Base-by-base conservation (phyloP, 2,113 vertebrate species). In the Xiphophorus hellerii region DNA sequence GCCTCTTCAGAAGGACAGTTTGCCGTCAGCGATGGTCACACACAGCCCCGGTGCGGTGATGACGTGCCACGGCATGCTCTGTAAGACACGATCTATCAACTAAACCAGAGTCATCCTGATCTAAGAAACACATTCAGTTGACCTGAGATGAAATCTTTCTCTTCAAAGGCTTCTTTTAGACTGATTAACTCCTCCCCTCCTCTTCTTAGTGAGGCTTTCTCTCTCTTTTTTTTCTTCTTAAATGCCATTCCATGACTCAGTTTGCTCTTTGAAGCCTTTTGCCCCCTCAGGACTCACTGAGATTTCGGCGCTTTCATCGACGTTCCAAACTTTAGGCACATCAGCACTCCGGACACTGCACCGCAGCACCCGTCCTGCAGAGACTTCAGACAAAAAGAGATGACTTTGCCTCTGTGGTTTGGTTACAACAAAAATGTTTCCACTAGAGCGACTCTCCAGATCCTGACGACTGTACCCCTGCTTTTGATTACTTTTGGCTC, bases 211-310 rank as follows among this genome's bases (percentile, higher is more conserved):
- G 73, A 25, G 22, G 39, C 30, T 73, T 44, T 48, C 3, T 25
- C 48, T 69, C 35, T 37, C 35, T 37, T 35, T 37, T 37, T 37
- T 29, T 15, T 65, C 33, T 12, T 29, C 42, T 66, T 71, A 35
- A 66, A 73, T 51, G 62, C 70, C 62, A 62, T 78, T 62, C 54
- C 42, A 44, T 73, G 65, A 63, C 62, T 86, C 63, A 28, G 64
- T 86, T 86, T 77, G 70, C 70, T 74, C 73, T 76, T 69, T 70
- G 82, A 89, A 83, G 81, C 74, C 74, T 80, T 65, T 71, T 65
- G 70, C 62, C 84, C 44, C 71, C 90, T 86, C 85, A 84, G 89
- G 86, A 85, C 82, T 82, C 63, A 71, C 72, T 60, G 79, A 84
- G 74, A 78, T 62, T 79, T 82, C 79, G 60, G 78, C 33, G 12